These are phyloP conservation scores for Poecile montanus DNA, from an alignment of 2,797 vertebrate species.

Conservation along the genomic window DNA sequence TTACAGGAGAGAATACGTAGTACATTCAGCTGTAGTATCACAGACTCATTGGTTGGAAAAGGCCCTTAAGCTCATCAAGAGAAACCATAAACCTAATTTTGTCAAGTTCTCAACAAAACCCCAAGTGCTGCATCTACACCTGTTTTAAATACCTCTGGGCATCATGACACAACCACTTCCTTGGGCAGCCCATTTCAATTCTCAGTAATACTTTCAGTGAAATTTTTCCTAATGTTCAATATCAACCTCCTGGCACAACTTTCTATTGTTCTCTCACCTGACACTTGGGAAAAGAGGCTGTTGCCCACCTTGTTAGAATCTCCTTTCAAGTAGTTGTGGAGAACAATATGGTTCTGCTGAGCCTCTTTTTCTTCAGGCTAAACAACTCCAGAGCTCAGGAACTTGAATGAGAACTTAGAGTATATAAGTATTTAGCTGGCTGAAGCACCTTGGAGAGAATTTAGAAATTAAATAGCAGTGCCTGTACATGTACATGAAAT, in stretches of 20 bases:
- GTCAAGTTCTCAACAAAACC: not conserved
- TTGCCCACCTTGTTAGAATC: accelerated
- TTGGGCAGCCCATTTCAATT: not conserved
- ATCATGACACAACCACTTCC: not conserved
- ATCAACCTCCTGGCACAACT: not conserved
- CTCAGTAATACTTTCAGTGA: not conserved
- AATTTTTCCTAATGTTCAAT: not conserved
- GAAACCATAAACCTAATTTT: not conserved
- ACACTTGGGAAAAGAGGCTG: not conserved
- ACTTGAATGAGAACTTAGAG: not conserved
- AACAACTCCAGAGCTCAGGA: not conserved
- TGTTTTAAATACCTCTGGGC: not conserved
- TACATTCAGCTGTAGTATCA: not conserved
- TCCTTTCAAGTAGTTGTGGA: not conserved
- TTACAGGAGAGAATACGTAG: not conserved
- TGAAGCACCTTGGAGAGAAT: not conserved
- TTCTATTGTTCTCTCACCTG: not conserved
- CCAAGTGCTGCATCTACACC: not conserved
- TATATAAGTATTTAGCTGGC: not conserved
- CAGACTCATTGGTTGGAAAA: not conserved
- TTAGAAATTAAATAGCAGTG: not conserved
- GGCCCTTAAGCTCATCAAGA: not conserved
- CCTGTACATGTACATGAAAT: not conserved
- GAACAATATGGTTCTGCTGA: not conserved
- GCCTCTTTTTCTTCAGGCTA: not conserved